Base-by-base conservation (phyloP, 2,888 invertebrate species). In the Noctua pronuba region DNA sequence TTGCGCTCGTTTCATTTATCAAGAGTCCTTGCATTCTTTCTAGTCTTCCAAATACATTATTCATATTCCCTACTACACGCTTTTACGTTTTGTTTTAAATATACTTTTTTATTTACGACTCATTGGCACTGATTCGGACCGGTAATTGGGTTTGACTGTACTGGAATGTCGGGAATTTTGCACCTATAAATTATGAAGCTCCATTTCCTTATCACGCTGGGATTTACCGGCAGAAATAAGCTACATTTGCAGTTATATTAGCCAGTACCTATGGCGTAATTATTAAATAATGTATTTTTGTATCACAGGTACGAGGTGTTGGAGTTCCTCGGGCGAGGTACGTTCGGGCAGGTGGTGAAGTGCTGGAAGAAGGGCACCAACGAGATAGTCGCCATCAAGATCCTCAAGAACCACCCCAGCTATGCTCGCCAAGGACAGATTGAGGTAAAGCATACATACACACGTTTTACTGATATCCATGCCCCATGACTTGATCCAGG, bases 341-440 rank as follows among this genome's bases (percentile, higher is more conserved):
- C 99, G 89, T 99, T 99, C 97, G 99, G 99, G 88, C 98, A 99
- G 97, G 99, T 99, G 93, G 99, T 99, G 94, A 99, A 99, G 97
- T 99, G 99, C 97, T 99, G 99, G 99, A 99, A 99, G 97, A 99
- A 99, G 95, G 99, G 99, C 95, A 99, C 99, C 92, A 99, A 99
- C 95, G 99, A 99, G 97, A 99, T 99, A 94, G 99, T 99, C 92
- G 99, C 99, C 94, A 99, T 99, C 95, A 99, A 99, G 97, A 99
- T 99, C 95, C 97, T 99, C 82, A 99, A 99, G 97, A 99, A 99
- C 97, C 99, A 99, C 97, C 99, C 99, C 88, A 99, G 99, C 91
- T 99, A 99, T 97, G 99, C 99, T 88, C 98, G 99, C 92, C 99
- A 99, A 97, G 99, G 99, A 90, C 99, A 99, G 97, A 99, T 99